These are phyloP conservation scores for Drosophila virilis DNA, from an alignment of 1,140 invertebrate species.

Conservation along the genomic window DNA sequence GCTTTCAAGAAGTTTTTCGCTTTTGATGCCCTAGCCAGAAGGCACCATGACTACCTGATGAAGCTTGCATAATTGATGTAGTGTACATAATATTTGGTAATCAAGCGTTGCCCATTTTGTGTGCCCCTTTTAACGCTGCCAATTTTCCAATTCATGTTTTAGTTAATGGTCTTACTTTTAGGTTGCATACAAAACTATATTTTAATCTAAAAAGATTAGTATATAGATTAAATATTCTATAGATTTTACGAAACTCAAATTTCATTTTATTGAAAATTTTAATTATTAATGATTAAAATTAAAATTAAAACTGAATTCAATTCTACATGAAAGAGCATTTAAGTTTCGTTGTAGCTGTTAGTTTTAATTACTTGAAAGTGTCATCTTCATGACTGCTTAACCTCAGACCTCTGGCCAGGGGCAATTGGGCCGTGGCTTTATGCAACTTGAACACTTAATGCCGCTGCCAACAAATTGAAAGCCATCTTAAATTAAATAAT, in stretches of 20 bases:
- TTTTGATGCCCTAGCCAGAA: slow-evolving; percentile 6
- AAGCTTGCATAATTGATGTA: slow-evolving; percentile 5
- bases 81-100: neutral
- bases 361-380: slow-evolving; percentile 80
- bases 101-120: neutral
- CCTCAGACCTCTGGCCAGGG: slow-evolving; percentile 61
- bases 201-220: too few relatives aligned
- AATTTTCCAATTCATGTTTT: neutral
- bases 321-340: slow-evolving; percentile 8
- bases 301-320: too few relatives aligned
- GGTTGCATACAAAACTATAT: too few relatives aligned
- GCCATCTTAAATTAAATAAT: slow-evolving; percentile 78
- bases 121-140: neutral
- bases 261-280: too few relatives aligned
- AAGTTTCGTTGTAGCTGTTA: slow-evolving; percentile 24
- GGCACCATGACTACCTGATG: slow-evolving; percentile 10
- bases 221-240: too few relatives aligned
- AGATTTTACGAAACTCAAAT: too few relatives aligned
- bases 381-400: slow-evolving; percentile 76
- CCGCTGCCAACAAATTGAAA: slow-evolving; percentile 36
- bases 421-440: slow-evolving; percentile 52
- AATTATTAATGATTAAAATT: too few relatives aligned
- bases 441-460: slow-evolving; percentile 43
- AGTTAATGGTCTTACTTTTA: too few relatives aligned
- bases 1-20: slow-evolving; percentile 44